Evolutionary conservation across 2,113 vertebrate genomes (phyloP).

Genomic region (Salvator merianae): DNA sequence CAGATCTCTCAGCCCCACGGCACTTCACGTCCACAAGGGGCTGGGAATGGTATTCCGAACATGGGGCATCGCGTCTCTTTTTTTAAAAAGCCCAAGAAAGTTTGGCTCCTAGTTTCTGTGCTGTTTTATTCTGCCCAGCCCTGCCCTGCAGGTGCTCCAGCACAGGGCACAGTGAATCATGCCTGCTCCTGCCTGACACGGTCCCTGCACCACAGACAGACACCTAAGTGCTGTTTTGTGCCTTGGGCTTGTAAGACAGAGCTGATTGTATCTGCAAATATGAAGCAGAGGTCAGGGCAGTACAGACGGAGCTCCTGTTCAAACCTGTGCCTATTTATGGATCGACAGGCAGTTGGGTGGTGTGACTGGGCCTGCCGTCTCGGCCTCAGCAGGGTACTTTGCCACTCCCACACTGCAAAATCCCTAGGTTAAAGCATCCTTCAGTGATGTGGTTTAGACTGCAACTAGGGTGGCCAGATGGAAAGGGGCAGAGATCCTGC

Average conservation of each 20-base stretch:
- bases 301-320: neutral
- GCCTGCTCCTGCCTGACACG: neutral
- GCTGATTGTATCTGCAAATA: neutral
- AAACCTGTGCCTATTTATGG: neutral
- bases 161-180: neutral
- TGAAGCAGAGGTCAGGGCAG: neutral
- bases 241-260: neutral
- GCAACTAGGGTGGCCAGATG: too few species aligned
- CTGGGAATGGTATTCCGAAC: neutral
- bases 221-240: too few species aligned
- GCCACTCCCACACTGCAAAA: neutral
- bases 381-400: neutral
- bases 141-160: neutral
- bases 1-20: neutral
- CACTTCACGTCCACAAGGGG: too few species aligned
- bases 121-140: neutral
- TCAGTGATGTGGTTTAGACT: too few species aligned
- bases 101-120: neutral
- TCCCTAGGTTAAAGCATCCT: too few species aligned
- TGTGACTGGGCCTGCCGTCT: neutral
- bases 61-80: neutral
- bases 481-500: too few species aligned
- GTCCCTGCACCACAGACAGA: neutral
- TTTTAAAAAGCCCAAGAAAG: neutral
- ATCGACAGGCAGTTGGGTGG: neutral